Conservation (phyloP, 2,113 vertebrate genomes). For the Podiceps cristatus region DNA sequence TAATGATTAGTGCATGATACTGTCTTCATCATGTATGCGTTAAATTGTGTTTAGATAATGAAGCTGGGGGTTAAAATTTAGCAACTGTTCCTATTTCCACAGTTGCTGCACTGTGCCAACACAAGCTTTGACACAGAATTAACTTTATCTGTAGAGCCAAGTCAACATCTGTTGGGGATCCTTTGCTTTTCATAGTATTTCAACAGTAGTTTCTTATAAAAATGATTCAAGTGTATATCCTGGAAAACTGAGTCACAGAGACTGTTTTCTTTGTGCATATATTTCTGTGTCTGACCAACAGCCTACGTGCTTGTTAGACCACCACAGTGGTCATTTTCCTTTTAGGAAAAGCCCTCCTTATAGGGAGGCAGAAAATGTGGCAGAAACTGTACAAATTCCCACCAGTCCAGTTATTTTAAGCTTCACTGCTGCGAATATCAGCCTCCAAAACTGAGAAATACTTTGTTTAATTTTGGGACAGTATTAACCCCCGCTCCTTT, state of each 20-base stretch:
- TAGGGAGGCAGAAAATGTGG: neutral
- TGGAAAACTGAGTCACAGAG: neutral
- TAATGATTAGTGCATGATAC: neutral
- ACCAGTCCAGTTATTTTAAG: neutral
- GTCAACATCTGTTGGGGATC: neutral
- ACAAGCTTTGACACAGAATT: neutral
- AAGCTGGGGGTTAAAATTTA: neutral
- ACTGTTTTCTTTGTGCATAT: neutral
- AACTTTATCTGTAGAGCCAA: neutral
- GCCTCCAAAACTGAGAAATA: neutral
- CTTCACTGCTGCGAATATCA: neutral
- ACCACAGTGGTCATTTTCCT: neutral
- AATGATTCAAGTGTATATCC: rapidly evolving
- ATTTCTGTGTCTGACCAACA: neutral
- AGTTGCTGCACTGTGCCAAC: neutral
- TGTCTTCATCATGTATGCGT: neutral
- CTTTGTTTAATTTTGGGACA: neutral
- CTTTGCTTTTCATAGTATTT: neutral
- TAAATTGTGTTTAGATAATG: neutral
- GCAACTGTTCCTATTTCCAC: neutral
- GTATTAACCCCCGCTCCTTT: neutral
- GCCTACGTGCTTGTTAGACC: no score
- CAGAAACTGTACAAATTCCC: neutral
- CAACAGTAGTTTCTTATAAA: neutral
- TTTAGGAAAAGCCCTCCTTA: neutral